Conservation (phyloP, 2,888 invertebrate species). For the Marronus borbonicus region DNA sequence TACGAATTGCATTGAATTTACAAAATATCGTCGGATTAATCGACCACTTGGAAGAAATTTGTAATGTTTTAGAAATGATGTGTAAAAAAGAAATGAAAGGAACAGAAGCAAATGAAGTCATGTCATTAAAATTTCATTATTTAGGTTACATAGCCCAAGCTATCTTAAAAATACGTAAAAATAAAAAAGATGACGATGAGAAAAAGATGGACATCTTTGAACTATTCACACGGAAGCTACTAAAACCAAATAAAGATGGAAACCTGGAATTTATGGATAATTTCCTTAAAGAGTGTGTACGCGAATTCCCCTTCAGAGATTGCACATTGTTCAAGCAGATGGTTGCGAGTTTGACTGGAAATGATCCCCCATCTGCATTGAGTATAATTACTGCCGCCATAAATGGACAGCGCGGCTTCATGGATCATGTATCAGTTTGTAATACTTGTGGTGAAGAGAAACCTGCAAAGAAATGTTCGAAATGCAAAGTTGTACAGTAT, state of each 20-base stretch:
- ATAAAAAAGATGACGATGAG: constrained; percentile 68
- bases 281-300: constrained; percentile 88
- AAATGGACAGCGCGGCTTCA: constrained; percentile 90
- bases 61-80: constrained; percentile 87
- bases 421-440: constrained; percentile 80
- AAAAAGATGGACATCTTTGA: constrained; percentile 82
- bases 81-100: constrained; percentile 91
- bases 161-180: constrained; percentile 55
- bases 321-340: constrained; percentile 91
- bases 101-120: constrained; percentile 89
- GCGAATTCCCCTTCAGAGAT: constrained; percentile 93
- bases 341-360: constrained; percentile 83
- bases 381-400: constrained; percentile 85
- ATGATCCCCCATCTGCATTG: constrained; percentile 81
- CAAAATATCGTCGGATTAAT: constrained; percentile 81
- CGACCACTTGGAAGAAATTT: constrained; percentile 82
- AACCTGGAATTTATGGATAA: constrained; percentile 76
- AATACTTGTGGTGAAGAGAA: constrained; percentile 91
- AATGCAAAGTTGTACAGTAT: constrained; percentile 94
- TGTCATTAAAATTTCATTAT: constrained; percentile 93
- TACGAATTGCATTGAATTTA: constrained; percentile 85
- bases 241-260: constrained; percentile 84
- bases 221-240: constrained; percentile 81
- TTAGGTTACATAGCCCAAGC: constrained; percentile 78
- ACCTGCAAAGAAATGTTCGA: constrained; percentile 93